These are phyloP conservation scores for Rhinopomastus cyanomelas DNA, from an alignment of 2,113 vertebrate genomes.

Conservation along the genomic window DNA sequence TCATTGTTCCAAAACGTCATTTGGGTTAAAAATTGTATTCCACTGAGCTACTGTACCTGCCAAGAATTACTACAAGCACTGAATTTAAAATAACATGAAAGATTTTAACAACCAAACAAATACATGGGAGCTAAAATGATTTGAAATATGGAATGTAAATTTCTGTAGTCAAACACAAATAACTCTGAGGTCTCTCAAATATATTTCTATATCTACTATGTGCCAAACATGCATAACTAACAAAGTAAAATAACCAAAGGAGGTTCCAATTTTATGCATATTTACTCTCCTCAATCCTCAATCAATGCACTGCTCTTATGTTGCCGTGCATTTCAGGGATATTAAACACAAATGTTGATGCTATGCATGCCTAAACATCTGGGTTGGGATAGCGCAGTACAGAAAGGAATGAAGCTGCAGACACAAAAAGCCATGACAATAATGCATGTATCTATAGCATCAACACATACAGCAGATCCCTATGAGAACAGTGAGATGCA, in stretches of 20 bases:
- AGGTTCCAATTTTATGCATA: slow-evolving; percentile 42
- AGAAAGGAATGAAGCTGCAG: not conserved
- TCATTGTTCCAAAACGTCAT: slow-evolving; percentile 35
- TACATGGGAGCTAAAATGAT: not conserved
- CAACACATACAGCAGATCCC: not conserved
- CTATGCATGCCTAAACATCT: not conserved
- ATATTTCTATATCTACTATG: not conserved
- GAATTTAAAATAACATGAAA: slow-evolving; percentile 24
- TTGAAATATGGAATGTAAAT: slow-evolving; percentile 11
- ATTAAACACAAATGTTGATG: slow-evolving; percentile 21
- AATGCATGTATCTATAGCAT: not conserved
- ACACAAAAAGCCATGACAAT: not conserved
- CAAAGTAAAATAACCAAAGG: slow-evolving; percentile 36
- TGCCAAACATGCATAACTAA: slow-evolving; percentile 36
- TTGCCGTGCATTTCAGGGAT: slow-evolving; percentile 13
- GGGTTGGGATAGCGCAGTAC: not conserved
- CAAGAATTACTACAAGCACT: slow-evolving; percentile 19
- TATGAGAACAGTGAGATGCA: not conserved
- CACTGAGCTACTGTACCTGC: slow-evolving; percentile 45
- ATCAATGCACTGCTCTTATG: not conserved
- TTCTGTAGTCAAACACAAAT: slow-evolving; percentile 7
- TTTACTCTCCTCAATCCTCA: slow-evolving; percentile 12
- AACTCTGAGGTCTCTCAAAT: slow-evolving; percentile 35
- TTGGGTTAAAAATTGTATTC: slow-evolving; percentile 47
- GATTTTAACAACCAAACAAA: slow-evolving; percentile 30